Evolutionary conservation across 2,797 vertebrate genomes (phyloP), one percentile per base, ranked within the genome.

Genomic region (Aldrovandia affinis): DNA sequence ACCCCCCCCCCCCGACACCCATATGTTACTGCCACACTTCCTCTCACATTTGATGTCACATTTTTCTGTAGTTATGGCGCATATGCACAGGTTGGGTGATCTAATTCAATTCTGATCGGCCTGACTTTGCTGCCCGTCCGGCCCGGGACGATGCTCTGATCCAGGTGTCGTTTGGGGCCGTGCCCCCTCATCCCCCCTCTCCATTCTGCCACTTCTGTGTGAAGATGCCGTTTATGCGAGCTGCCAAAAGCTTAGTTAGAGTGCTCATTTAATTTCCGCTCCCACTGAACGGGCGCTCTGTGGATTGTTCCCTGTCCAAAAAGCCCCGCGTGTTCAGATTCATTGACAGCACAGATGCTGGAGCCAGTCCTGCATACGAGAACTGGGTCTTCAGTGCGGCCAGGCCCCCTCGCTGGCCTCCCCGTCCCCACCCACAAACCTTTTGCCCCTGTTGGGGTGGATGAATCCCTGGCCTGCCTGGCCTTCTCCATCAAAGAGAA

Each of bases 21-120:
- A 77, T 77, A 77, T 77, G 73, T 9, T 77, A 33, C 36, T 77
- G 20, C 73, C 25, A 12, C 73, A 22, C 73, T 77, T 77, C 73
- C 73, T 10, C 73, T 25, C 1, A 1, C 15, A 42, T 10, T 12
- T 70, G 36, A 70, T 20, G 8, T 70, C 14, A 18, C 4, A 10
- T 70, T 39, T 15, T 18, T 70, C 65, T 4, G 30, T 8, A 15
- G 30, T 30, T 12, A 20, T 39, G 30, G 65, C 33, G 18, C 65
- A 39, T 30, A 39, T 39, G 65, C 20, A 70, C 15, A 70, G 33
- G 61, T 30, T 65, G 30, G 61, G 25, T 14, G 28, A 20, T 73
- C 68, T 39, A 22, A 39, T 20, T 39, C 1, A 36, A 47, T 12
- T 47, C 73, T 44, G 70, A 75, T 47, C 70, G 25, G 42, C 39